phyloP scores from a whole-genome alignment of 2,797 vertebrate species.

The Onychomys torridus region DNA sequence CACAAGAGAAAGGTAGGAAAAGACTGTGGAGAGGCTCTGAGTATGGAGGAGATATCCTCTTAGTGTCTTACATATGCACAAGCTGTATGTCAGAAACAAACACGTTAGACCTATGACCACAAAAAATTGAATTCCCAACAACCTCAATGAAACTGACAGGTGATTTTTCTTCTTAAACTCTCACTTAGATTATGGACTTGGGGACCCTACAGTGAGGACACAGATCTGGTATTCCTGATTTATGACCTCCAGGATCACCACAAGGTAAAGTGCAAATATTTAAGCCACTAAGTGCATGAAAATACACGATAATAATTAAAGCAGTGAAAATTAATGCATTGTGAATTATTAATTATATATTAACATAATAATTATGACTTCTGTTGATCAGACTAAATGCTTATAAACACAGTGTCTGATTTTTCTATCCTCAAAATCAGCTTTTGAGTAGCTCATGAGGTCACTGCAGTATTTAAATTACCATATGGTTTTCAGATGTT shows the following conservation, averaged over 20 bases:
- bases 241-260: neutral
- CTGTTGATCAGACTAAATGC: neutral
- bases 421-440: constrained; percentile 9
- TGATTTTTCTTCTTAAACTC: neutral
- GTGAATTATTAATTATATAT: neutral
- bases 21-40: neutral
- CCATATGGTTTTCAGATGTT: neutral
- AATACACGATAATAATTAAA: neutral
- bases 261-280: neutral
- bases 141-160: neutral
- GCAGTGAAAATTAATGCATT: neutral
- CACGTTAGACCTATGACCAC: neutral
- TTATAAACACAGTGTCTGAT: neutral
- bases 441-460: neutral
- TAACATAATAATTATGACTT: neutral
- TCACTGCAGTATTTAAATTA: neutral
- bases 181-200: neutral
- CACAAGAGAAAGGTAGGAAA: neutral
- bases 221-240: neutral
- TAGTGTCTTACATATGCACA: neutral
- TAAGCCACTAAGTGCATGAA: neutral
- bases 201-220: neutral
- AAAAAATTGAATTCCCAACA: neutral
- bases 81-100: neutral
- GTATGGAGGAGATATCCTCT: neutral